phyloP scores from a whole-genome alignment of 2,888 invertebrate species.

The Limnephilus lunatus region DNA sequence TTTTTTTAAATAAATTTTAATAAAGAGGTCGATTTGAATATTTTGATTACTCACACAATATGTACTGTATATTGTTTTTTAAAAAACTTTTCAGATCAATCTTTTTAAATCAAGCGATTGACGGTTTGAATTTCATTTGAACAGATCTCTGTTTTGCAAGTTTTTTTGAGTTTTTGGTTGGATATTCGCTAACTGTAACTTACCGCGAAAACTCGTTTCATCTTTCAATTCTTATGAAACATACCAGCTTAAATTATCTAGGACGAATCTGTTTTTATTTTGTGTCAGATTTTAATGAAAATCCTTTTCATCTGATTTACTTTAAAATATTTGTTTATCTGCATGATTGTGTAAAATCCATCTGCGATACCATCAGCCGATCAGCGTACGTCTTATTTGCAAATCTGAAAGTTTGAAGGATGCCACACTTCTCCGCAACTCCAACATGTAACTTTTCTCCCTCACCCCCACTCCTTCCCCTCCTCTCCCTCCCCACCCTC shows the following conservation, averaged over 20 bases:
- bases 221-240: not conserved
- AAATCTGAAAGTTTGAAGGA: not conserved
- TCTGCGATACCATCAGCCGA: not conserved
- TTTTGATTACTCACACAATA: too few species aligned
- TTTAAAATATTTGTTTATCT: not conserved
- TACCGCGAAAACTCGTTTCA: not conserved
- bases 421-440: not conserved
- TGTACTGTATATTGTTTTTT: too few species aligned
- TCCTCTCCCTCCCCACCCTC: too few species aligned
- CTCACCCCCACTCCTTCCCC: too few species aligned
- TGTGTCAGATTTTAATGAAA: not conserved
- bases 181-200: not conserved
- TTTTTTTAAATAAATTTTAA: not conserved
- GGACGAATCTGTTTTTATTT: not conserved
- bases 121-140: too few species aligned
- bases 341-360: not conserved
- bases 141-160: not conserved
- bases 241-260: not conserved
- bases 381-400: too few species aligned
- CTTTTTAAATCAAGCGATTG: too few species aligned
- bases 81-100: too few species aligned
- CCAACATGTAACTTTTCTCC: not conserved
- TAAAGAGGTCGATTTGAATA: not conserved
- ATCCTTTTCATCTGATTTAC: not conserved
- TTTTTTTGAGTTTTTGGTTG: not conserved